phyloP scores from a whole-genome alignment of 2,797 vertebrate species.

The Siniperca undulata region DNA sequence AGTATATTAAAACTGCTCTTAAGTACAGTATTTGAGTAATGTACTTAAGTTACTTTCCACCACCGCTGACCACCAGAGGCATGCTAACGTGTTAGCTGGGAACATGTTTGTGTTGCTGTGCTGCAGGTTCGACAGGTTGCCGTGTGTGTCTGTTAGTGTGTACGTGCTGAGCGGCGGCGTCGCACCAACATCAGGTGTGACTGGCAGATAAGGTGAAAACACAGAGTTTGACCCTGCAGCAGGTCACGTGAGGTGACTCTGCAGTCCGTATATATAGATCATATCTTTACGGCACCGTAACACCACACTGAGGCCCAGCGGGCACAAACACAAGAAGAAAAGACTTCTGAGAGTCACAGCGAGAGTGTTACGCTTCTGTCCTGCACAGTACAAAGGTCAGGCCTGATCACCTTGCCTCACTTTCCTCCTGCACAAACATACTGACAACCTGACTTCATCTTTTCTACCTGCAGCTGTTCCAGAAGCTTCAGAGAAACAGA shows the following conservation, averaged over 20 bases:
- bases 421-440: background rate
- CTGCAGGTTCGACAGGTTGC: background rate
- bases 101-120: too few relatives aligned
- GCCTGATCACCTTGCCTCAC: background rate
- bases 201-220: background rate
- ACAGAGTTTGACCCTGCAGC: background rate
- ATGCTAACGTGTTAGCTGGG: too few relatives aligned
- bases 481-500: background rate
- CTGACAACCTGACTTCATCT: background rate
- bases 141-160: background rate
- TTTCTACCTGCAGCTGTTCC: accelerated
- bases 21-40: too few relatives aligned
- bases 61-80: too few relatives aligned
- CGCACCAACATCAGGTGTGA: background rate
- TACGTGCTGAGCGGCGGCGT: slow-evolving; percentile 2
- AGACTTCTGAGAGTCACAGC: background rate
- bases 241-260: slow-evolving; percentile 29
- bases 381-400: slow-evolving; percentile 27
- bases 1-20: too few relatives aligned
- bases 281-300: background rate
- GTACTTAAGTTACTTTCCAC: too few relatives aligned
- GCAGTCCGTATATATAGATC: slow-evolving; percentile 4
- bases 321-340: background rate
- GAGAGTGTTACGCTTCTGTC: background rate
- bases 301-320: background rate